phyloP scores from a whole-genome alignment of 2,113 vertebrate genomes.

The Prionailurus viverrinus region DNA sequence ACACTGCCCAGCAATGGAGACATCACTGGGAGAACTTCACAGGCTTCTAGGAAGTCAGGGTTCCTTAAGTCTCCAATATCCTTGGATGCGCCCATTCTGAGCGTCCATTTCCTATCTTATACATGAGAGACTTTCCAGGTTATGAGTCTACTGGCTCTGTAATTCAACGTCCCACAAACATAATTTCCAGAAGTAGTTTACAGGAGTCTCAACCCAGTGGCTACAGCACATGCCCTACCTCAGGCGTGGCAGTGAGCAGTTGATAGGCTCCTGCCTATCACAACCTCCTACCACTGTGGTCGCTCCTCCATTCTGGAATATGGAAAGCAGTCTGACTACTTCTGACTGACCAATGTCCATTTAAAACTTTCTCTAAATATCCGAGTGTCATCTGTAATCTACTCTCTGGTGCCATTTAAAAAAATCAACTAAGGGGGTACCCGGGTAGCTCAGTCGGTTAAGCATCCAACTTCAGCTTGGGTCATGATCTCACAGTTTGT shows the following conservation, averaged over 20 bases:
- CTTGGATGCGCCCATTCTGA: not conserved
- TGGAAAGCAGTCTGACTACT: not conserved
- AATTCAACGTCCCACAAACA: not conserved
- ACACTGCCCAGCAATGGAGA: not conserved
- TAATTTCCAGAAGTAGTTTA: not conserved
- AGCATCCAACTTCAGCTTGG: too few relatives aligned
- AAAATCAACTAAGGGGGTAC: too few relatives aligned
- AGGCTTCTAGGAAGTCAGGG: not conserved
- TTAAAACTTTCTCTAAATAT: not conserved
- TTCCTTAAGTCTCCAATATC: not conserved
- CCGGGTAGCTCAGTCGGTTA: too few relatives aligned
- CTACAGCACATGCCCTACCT: not conserved
- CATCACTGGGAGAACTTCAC: not conserved
- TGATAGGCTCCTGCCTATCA: not conserved
- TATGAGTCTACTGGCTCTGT: not conserved
- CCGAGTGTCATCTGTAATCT: not conserved
- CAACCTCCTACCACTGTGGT: not conserved
- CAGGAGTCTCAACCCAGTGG: not conserved
- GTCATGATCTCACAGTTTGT: too few relatives aligned
- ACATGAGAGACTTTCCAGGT: not conserved
- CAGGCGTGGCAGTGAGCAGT: not conserved
- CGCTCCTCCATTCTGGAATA: not conserved
- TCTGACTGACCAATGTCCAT: not conserved
- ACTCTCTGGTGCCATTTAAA: not conserved
- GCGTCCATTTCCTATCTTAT: not conserved